Base-by-base conservation (phyloP, 2,888 invertebrate species). In the Deilephila elpenor region DNA sequence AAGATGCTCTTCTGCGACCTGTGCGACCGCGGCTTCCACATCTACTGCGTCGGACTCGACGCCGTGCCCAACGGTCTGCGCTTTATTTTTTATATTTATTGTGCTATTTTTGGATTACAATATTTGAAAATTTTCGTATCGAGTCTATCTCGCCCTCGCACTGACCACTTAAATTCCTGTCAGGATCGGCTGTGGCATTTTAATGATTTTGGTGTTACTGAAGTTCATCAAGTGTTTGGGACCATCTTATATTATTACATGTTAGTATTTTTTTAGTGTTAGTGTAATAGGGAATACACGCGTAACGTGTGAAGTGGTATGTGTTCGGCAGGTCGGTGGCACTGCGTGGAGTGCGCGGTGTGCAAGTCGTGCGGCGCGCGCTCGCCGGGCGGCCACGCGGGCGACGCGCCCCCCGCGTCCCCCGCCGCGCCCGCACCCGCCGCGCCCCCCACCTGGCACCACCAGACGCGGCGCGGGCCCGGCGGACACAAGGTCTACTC, bases 1-100 rank as follows among this genome's bases (percentile, higher is more conserved):
- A 97, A 98, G 93, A 98, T 98, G 98, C 96, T 99, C 85, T 98
- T 97, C 93, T 99, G 99, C 91, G 98, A 99, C 91, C 96, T 97
- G 85, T 99, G 99, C 93, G 99, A 99, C 93, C 95, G 98, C 86
- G 98, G 98, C 91, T 98, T 97, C 93, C 99, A 99, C 89, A 97
- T 98, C 78, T 98, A 97, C 93, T 99, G 99, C 92, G 97, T 98
- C 73, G 98, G 98, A 0, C 81, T 83, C 29, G 74, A 77, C 76
- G 95, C 96, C 76, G 97, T 98, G 82, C 98, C 98, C 5, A 96
- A 96, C 78, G 98, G 98, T 96, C 4, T 56, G 44, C 2, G 44
- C 11, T 44, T 44, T 14, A 44, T 14, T 44, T 44, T 44, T 0
- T 2, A 44, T 44, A 3, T 44, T 14, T 4, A 44, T 14, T 44